Evolutionary conservation across 2,888 invertebrate genomes (phyloP), one percentile per base, ranked within the genome.

Genomic region (Steinernema scapterisci): DNA sequence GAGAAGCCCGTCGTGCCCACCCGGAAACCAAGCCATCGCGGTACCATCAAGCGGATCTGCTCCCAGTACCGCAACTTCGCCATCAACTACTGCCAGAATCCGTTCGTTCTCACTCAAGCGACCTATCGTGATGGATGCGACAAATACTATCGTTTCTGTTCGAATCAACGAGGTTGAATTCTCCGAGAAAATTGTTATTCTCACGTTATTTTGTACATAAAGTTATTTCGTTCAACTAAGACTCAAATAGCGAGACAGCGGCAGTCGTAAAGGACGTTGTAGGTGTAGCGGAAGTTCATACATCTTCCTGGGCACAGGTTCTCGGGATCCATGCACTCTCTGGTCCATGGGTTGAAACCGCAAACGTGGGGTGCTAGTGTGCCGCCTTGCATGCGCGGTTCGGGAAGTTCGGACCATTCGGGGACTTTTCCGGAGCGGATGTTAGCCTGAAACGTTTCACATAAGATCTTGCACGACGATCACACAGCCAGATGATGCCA

Each of bases 221-320:
- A 31, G 16, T 11, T 31, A 52, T 52, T 21, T 21, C 9, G 38
- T 38, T 38, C 9, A 16, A 3, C 3, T 1, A 63, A 27, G 16
- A 27, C 1, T 31, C 16, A 52, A n/a, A 81, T 78, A 1, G 77
- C 82, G 0, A 82, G 75, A 70, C 83, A 83, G 13, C 83, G 73
- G 73, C 84, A 84, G 52, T 84, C 84, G 74, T 84, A 84, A 11
- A 82, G 73, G 3, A 79, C 77, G 75, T 84, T 84, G 77, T 80
- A 83, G 23, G 81, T 83, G 74, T 84, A 84, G 45, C 80, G 83
- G 76, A 84, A 84, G 74, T 84, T 84, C 81, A 84, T 82, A 56
- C 84, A 84, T 70, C 76, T 76, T 31, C 76, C 74, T n/a, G 76
- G 74, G 38, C 76, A 75, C 43, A 73, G 23, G 21, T 72, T 72